Conservation (phyloP, 2,797 vertebrate species). For the Microctenopoma stevenorrisi region DNA sequence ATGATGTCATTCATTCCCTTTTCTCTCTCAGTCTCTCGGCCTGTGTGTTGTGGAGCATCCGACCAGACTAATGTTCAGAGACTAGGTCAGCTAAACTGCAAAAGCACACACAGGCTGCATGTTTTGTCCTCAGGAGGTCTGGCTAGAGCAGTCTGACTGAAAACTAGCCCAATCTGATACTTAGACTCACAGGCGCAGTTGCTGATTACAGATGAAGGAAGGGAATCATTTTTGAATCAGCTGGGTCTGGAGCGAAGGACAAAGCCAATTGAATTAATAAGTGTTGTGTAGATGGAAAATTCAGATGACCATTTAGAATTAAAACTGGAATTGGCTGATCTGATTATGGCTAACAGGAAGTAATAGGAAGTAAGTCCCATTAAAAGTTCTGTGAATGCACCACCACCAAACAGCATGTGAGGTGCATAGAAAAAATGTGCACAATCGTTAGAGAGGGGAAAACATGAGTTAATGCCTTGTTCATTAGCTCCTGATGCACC, state of each 20-base stretch:
- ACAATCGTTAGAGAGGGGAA: conserved; percentile 8
- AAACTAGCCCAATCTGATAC: conserved; percentile 64
- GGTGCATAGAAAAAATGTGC: conserved; percentile 13
- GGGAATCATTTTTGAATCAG: conserved; percentile 19
- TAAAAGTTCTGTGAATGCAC: neutral
- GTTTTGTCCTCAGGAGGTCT: conserved; percentile 70
- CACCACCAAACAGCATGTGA: neutral
- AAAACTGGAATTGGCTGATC: too few relatives aligned
- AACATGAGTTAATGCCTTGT: conserved; percentile 8
- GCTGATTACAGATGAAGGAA: conserved; percentile 41
- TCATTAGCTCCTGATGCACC: conserved; percentile 23
- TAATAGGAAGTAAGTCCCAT: too few relatives aligned
- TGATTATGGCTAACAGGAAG: too few relatives aligned
- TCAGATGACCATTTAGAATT: too few relatives aligned
- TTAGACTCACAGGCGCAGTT: conserved; percentile 12
- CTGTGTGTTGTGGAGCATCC: conserved; percentile 73
- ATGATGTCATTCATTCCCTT: conserved; percentile 72
- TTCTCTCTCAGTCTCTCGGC: conserved; percentile 31
- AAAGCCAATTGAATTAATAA: conserved; percentile 48
- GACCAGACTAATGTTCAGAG: conserved; percentile 75
- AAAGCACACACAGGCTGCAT: conserved; percentile 52
- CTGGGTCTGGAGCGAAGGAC: conserved; percentile 27
- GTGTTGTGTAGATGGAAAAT: conserved; percentile 32
- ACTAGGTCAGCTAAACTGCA: conserved; percentile 77
- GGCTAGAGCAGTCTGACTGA: conserved; percentile 52